Conservation (phyloP, 2,888 invertebrate genomes). For the Drosophila paranaensis region DNA sequence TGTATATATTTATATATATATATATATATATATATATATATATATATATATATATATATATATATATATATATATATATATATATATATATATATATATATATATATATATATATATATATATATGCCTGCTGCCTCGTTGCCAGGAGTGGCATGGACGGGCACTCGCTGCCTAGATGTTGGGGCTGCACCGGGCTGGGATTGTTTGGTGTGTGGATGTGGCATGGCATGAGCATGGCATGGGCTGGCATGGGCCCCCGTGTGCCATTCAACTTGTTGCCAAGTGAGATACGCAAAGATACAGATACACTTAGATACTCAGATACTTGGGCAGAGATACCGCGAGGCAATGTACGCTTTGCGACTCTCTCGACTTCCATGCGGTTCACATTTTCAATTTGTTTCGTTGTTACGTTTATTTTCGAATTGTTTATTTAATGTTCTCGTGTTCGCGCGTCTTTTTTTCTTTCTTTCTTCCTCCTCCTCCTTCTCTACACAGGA, state of each 20-base stretch:
- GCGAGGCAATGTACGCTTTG: slow-evolving; percentile 53
- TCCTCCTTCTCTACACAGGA: slow-evolving; percentile 1
- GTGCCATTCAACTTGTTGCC: slow-evolving; percentile 74
- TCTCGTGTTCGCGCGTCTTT: slow-evolving; percentile 48
- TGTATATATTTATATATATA: slow-evolving; percentile 6
- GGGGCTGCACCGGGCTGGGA: slow-evolving; percentile 40
- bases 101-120: slow-evolving; percentile 9
- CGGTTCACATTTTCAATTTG: slow-evolving; percentile 64
- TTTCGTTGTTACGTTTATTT: slow-evolving; percentile 74
- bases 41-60: slow-evolving; percentile 10
- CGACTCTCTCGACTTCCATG: slow-evolving; percentile 46
- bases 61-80: slow-evolving; percentile 8
- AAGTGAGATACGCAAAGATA: slow-evolving; percentile 59
- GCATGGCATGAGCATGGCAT: slow-evolving; percentile 29
- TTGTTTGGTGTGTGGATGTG: slow-evolving; percentile 8
- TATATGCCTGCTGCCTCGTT: slow-evolving; percentile 10
- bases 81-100: slow-evolving; percentile 10
- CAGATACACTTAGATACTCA: slow-evolving; percentile 47
- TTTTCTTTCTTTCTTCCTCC: neutral
- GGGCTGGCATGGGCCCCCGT: slow-evolving; percentile 32
- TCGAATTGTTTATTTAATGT: slow-evolving; percentile 76
- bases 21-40: slow-evolving; percentile 11
- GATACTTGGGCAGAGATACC: slow-evolving; percentile 33
- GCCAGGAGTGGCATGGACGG: slow-evolving; percentile 8
- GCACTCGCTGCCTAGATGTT: slow-evolving; percentile 37